These are phyloP conservation scores for Cephus pulcher DNA, from an alignment of 2,888 invertebrate genomes.

Conservation along the genomic window DNA sequence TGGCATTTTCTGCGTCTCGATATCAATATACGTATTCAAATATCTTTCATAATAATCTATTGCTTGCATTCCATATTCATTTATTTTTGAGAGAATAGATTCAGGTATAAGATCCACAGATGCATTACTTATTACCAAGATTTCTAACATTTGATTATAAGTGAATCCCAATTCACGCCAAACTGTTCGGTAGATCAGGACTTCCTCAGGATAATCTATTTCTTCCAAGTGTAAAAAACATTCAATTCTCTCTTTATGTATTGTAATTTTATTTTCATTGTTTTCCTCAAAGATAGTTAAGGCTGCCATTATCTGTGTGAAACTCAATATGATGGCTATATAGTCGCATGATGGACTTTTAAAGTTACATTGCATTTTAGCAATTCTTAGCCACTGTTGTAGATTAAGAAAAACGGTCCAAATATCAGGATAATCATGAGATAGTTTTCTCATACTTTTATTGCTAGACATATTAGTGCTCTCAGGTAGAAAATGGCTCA, in stretches of 20 bases:
- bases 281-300: neutral
- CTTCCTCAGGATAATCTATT: neutral
- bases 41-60: slow-evolving; percentile 3
- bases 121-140: neutral
- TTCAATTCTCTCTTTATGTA: neutral
- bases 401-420: neutral
- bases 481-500: neutral
- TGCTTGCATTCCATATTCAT: neutral
- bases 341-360: neutral
- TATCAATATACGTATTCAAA: neutral
- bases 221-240: neutral
- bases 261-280: neutral
- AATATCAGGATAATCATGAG: neutral
- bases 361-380: neutral
- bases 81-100: neutral
- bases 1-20: neutral
- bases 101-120: neutral
- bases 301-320: neutral
- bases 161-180: slow-evolving; percentile 6
- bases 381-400: neutral
- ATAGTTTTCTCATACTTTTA: neutral
- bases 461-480: neutral
- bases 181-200: neutral
- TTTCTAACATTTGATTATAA: neutral
- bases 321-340: neutral